Base-by-base conservation (phyloP, 2,888 invertebrate genomes). In the Lissocephala sabroskyi region DNA sequence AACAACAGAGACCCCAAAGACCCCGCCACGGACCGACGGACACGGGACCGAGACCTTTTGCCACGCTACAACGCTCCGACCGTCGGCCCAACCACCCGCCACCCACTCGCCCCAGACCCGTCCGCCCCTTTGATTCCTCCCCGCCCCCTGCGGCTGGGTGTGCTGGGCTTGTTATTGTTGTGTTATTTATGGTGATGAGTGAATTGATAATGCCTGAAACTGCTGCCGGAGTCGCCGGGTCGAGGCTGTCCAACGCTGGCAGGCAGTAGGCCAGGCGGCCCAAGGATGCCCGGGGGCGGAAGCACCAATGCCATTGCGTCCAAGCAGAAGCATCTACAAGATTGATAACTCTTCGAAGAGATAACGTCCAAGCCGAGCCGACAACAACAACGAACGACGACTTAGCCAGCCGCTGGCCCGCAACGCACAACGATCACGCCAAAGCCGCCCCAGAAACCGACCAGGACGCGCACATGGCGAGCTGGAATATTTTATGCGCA, bases 381-480 rank as follows among this genome's bases (percentile, higher is more conserved):
- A 35, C 32, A 14, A 44, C 41, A 26, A 32, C 11, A 16, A 14
- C 11, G 11, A 9, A 35, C 14, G 28, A 40, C n/a, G 10, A 41
- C 13, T 26, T 14, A 23, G 13, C 28, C 40, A 23, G 14, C 35
- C n/a, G n/a, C n/a, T n/a, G n/a, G n/a, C n/a, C n/a, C n/a, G n/a
- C n/a, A n/a, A n/a, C n/a, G 14, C 11, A 35, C 11, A 29, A 18
- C 41, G 48, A 50, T 45, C 37, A 52, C 39, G 45, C 51, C 49
- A 52, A 52, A 50, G 56, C 52, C 40, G n/a, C 47, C 41, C 57
- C 52, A 56, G 49, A 60, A 52, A 40, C 52, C 49, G 52, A 66
- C 33, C 56, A 58, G 71, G 60, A 52, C 49, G 75, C 54, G 62
- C 74, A 67, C 65, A 82, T 82, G 80, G 79, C 80, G 71, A 68